Percentiles rank a stretch among this genome's conserved stretches.
These are phyloP conservation scores for Cyclargus thomasi DNA, from an alignment of 1,140 invertebrate species.

Conservation along the genomic window DNA sequence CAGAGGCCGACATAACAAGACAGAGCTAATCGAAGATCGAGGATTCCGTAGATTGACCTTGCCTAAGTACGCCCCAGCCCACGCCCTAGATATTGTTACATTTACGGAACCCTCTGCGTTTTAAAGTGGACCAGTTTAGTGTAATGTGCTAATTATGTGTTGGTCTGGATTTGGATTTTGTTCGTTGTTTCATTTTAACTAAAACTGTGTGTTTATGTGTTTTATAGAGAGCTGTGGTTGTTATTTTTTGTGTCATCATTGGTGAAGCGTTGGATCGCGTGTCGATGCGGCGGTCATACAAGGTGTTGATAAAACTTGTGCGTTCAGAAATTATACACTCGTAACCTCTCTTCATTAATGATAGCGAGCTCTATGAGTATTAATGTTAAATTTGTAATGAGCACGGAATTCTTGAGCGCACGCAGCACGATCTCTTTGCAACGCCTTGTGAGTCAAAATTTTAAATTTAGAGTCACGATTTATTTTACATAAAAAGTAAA, in stretches of 20 bases:
- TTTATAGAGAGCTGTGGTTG: slow-evolving; percentile 66
- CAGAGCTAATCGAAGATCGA: slow-evolving; percentile 44
- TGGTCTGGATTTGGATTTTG: slow-evolving; percentile 71
- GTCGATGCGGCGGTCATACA: slow-evolving; percentile 48
- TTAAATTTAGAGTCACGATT: slow-evolving; percentile 25
- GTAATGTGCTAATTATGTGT: slow-evolving; percentile 74
- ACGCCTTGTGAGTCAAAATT: slow-evolving; percentile 27
- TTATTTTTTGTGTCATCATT: slow-evolving; percentile 47
- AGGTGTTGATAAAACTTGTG: slow-evolving; percentile 31
- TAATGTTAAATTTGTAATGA: slow-evolving; percentile 17
- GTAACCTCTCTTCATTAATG: slow-evolving; percentile 14
- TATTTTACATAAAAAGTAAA: not conserved
- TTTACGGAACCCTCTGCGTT: slow-evolving; percentile 62
- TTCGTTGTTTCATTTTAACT: slow-evolving; percentile 71
- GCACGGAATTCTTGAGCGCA: slow-evolving; percentile 17
- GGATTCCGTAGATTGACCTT: slow-evolving; percentile 55
- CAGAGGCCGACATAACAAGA: slow-evolving; percentile 24
- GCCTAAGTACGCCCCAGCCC: slow-evolving; percentile 37
- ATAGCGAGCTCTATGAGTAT: slow-evolving; percentile 6
- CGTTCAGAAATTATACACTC: slow-evolving; percentile 28
- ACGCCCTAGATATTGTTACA: slow-evolving; percentile 29
- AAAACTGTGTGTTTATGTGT: slow-evolving; percentile 73
- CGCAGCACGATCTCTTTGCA: slow-evolving; percentile 18
- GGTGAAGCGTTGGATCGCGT: slow-evolving; percentile 48
- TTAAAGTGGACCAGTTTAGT: slow-evolving; percentile 56